Conservation (phyloP, 2,113 vertebrate genomes). For the Notechis scutatus region DNA sequence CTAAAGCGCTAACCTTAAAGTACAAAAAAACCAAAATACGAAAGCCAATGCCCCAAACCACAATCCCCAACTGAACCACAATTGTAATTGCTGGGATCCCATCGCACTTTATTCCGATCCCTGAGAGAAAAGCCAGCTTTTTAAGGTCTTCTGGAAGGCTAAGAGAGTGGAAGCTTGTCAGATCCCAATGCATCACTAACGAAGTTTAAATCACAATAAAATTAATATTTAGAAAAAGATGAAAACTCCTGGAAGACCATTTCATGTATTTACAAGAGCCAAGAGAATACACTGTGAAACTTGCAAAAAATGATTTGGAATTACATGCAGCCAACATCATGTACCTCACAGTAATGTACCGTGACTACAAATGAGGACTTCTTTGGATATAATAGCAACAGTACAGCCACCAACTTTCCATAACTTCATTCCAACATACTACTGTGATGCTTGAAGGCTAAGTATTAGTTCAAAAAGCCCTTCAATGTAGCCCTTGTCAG, state of each 20-base stretch:
- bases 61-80: not conserved
- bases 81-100: not conserved
- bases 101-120: not conserved
- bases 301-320: not conserved
- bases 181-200: not conserved
- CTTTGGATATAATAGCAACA: not conserved
- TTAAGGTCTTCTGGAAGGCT: not conserved
- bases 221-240: not conserved
- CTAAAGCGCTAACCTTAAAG: not conserved
- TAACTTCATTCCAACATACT: not conserved
- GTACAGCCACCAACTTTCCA: not conserved
- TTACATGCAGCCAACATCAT: not conserved
- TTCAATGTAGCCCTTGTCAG: not conserved
- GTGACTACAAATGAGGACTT: not conserved
- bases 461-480: not conserved
- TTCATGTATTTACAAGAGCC: not conserved
- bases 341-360: not conserved
- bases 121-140: not conserved
- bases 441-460: not conserved
- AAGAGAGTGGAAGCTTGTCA: not conserved
- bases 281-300: not conserved
- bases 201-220: not conserved
- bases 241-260: not conserved
- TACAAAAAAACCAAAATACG: not conserved
- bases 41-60: not conserved